A percentile compares a stretch with the other conserved stretches of the same genome.
phyloP scores from a whole-genome alignment of 2,113 vertebrate genomes.

The Thamnaconus septentrionalis region DNA sequence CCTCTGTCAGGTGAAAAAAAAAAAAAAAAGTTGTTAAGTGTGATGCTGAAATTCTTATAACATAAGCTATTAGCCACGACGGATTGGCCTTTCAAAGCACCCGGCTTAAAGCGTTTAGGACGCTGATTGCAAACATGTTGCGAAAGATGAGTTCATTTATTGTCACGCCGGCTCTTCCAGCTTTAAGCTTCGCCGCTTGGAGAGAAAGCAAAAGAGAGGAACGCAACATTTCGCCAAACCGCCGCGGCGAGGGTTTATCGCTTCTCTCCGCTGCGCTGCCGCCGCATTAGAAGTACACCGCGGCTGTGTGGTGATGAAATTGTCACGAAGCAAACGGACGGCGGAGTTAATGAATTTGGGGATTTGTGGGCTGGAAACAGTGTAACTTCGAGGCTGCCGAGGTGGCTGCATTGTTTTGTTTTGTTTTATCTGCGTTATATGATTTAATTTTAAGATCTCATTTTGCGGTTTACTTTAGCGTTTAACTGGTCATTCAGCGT shows the following conservation, averaged over 20 bases:
- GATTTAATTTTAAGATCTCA: constrained; percentile 23
- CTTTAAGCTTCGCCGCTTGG: constrained; percentile 5
- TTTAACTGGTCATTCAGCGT: constrained; percentile 44
- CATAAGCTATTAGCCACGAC: constrained; percentile 43
- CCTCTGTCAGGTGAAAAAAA: constrained; percentile 2
- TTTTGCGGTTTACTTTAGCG: constrained; percentile 43
- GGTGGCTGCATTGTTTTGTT: too few relatives aligned
- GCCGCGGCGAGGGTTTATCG: neutral
- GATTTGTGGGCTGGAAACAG: constrained; percentile 36
- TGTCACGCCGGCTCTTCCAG: constrained; percentile 17
- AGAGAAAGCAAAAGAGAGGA: neutral
- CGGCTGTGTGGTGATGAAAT: neutral
- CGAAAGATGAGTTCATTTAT: constrained; percentile 30
- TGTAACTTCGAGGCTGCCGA: constrained; percentile 1
- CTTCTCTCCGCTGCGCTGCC: neutral
- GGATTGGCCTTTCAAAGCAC: constrained; percentile 44
- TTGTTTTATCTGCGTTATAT: constrained; percentile 22
- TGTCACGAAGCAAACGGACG: constrained; percentile 9
- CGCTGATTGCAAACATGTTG: constrained; percentile 16
- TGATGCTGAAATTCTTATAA: constrained; percentile 38
- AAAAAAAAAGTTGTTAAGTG: constrained; percentile 37
- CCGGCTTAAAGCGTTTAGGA: constrained; percentile 9
- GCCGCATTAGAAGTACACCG: neutral
- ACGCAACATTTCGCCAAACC: neutral
- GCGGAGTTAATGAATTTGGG: constrained; percentile 24